Conservation (phyloP, 2,113 vertebrate genomes). For the Dasypus novemcinctus region DNA sequence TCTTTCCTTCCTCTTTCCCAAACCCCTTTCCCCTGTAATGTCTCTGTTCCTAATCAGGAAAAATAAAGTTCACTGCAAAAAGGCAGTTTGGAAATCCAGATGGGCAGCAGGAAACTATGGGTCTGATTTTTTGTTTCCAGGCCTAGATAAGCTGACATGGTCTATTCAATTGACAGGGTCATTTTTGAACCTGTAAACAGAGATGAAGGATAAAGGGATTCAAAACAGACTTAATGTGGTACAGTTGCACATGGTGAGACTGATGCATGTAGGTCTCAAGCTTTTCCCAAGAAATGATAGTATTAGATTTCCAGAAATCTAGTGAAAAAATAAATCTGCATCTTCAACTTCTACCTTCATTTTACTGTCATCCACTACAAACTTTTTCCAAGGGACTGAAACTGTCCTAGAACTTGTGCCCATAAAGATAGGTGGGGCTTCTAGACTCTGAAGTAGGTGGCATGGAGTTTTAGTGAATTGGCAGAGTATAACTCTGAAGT, state of each 20-base stretch:
- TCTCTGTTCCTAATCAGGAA: conserved; percentile 33
- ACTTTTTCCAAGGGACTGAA: not conserved
- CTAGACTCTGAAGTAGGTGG: not conserved
- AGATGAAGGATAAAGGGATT: not conserved
- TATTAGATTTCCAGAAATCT: not conserved
- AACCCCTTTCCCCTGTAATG: not conserved
- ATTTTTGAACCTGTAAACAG: not conserved
- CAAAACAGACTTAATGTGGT: not conserved
- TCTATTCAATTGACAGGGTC: not conserved
- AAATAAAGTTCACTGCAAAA: conserved; percentile 4
- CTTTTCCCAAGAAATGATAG: not conserved
- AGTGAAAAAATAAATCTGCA: not conserved
- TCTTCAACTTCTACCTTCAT: not conserved
- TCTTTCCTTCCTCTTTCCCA: not conserved
- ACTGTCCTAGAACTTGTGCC: not conserved
- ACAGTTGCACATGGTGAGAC: not conserved
- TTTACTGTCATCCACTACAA: not conserved
- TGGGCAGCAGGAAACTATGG: not conserved
- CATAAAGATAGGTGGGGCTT: not conserved
- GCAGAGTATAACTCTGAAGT: not conserved
- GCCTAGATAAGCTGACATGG: not conserved
- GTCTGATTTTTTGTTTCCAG: conserved; percentile 28
- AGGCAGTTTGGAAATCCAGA: conserved; percentile 19
- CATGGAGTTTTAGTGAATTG: not conserved
- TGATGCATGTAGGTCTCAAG: not conserved